Evolutionary conservation across 2,888 invertebrate species (phyloP).

Genomic region (Germaria angustata): DNA sequence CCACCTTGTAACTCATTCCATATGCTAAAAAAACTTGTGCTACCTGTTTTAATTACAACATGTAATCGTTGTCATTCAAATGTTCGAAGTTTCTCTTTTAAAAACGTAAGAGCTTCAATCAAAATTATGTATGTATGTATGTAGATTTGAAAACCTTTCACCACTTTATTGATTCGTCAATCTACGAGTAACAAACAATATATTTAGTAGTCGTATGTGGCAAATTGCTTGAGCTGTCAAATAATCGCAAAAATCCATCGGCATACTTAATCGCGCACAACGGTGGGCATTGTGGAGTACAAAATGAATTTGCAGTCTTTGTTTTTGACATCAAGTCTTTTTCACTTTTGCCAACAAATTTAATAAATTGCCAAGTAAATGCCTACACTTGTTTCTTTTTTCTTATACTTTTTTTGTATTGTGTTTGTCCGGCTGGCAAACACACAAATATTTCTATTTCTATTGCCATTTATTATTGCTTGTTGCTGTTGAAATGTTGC

Average conservation of each 20-base stretch:
- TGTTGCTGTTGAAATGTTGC: constrained; percentile 35
- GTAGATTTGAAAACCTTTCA: constrained; percentile 13
- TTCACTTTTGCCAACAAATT: constrained; percentile 53
- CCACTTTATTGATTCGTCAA: constrained; percentile 46
- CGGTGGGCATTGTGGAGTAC: neutral
- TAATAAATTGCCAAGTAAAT: constrained; percentile 61
- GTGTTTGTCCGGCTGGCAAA: constrained; percentile 29
- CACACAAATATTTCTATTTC: constrained; percentile 24
- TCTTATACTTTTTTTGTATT: neutral
- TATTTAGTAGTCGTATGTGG: neutral
- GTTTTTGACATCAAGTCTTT: constrained; percentile 33
- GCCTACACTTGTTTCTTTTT: constrained; percentile 38
- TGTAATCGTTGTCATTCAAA: neutral
- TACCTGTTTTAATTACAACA: neutral
- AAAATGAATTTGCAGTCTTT: constrained; percentile 18
- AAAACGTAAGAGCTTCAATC: neutral
- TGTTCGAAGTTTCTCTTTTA: constrained; percentile 30
- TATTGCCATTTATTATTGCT: constrained; percentile 41
- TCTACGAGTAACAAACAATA: constrained; percentile 14
- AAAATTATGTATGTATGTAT: no score
- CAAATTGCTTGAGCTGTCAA: constrained; percentile 44
- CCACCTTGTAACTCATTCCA: neutral
- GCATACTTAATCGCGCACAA: neutral
- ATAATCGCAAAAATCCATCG: constrained; percentile 16
- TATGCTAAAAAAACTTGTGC: neutral